Percentiles rank a stretch among this genome's conserved stretches.
phyloP scores from a whole-genome alignment of 2,888 invertebrate species.

The Oxyteleia sp. region DNA sequence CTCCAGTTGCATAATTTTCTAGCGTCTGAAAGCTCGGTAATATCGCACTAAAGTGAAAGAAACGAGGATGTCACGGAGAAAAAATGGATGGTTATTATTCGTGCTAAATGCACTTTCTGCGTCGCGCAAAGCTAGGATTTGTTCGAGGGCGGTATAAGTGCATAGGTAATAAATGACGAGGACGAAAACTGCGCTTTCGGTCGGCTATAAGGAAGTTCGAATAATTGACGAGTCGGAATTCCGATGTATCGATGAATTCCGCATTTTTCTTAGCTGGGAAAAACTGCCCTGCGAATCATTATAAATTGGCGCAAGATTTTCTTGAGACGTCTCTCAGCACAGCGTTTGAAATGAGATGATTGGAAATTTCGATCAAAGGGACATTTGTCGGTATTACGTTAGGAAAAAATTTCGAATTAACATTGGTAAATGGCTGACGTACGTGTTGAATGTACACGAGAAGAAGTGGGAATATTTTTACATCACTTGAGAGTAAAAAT shows the following conservation, averaged over 20 bases:
- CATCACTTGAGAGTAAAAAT: too few species aligned
- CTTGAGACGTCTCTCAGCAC: too few species aligned
- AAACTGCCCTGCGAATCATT: too few species aligned
- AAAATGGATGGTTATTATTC: conserved; percentile 49
- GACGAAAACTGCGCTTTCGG: conserved; percentile 19
- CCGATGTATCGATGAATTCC: conserved; percentile 7
- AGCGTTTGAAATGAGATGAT: too few species aligned
- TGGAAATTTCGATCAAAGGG: too few species aligned
- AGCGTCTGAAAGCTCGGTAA: conserved; percentile 25
- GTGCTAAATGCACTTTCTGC: conserved; percentile 51
- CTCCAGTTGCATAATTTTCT: conserved; percentile 31
- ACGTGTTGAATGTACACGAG: too few species aligned
- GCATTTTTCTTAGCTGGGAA: not conserved
- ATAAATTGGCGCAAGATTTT: too few species aligned
- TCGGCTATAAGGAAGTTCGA: not conserved
- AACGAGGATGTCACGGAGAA: conserved; percentile 31
- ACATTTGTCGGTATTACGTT: too few species aligned
- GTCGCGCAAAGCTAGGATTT: conserved; percentile 30
- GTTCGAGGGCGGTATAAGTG: conserved; percentile 26
- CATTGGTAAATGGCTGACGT: too few species aligned
- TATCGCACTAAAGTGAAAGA: conserved; percentile 25
- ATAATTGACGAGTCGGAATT: conserved; percentile 20
- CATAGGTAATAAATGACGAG: conserved; percentile 28
- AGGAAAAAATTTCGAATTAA: too few species aligned
- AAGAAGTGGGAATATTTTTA: too few species aligned